Conservation (phyloP, 1,140 invertebrate genomes). For the Tribolium madens region DNA sequence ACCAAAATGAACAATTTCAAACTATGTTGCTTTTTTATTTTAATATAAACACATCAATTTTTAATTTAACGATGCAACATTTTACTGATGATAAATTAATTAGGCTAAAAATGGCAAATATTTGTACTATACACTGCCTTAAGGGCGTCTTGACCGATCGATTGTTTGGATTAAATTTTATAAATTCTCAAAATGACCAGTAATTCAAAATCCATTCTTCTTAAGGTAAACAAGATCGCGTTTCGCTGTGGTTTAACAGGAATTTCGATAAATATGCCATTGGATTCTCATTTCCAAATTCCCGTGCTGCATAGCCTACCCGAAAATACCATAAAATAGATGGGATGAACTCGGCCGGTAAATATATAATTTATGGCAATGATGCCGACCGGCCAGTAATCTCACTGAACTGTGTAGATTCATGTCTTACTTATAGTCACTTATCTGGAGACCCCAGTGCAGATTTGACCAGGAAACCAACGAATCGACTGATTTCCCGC, state of each 20-base stretch:
- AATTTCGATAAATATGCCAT: conserved; percentile 26
- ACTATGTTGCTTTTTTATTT: not conserved
- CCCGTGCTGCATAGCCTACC: conserved; percentile 29
- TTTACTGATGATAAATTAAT: too few relatives aligned
- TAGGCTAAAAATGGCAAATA: too few relatives aligned
- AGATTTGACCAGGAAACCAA: conserved; percentile 47
- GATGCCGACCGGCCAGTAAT: conserved; percentile 52
- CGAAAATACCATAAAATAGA: conserved; percentile 54
- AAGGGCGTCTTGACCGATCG: too few relatives aligned
- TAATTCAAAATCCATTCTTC: not conserved
- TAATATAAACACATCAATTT: not conserved
- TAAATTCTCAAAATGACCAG: not conserved
- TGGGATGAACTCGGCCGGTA: conserved; percentile 58
- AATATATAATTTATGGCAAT: conserved; percentile 57
- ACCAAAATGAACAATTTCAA: conserved; percentile 15
- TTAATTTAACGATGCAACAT: not conserved
- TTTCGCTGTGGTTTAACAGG: conserved; percentile 18
- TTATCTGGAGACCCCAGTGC: conserved; percentile 52
- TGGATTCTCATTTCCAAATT: conserved; percentile 47
- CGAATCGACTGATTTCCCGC: conserved; percentile 14
- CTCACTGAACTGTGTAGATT: conserved; percentile 55
- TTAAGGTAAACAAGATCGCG: not conserved
- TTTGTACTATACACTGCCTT: too few relatives aligned
- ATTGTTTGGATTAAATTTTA: not conserved
- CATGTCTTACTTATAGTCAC: conserved; percentile 52